phyloP scores from a whole-genome alignment of 1,140 invertebrate species.

The Macrosteles quadrilineatus region DNA sequence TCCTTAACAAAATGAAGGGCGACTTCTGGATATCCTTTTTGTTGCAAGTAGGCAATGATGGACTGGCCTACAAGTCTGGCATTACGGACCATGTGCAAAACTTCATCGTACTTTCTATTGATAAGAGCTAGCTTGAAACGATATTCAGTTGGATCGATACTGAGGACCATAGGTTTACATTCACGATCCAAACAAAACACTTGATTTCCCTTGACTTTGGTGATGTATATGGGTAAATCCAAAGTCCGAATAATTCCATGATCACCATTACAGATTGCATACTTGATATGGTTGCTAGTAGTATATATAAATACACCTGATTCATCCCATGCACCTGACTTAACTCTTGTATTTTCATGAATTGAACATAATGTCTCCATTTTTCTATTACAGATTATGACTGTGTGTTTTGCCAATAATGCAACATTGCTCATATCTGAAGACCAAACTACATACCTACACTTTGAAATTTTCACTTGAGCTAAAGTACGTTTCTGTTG shows the following conservation, averaged over 20 bases:
- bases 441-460: conserved; percentile 97
- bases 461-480: conserved; percentile 85
- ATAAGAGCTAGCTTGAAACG: conserved; percentile 97
- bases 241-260: conserved; percentile 97
- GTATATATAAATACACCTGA: conserved; percentile 98
- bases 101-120: conserved; percentile 97
- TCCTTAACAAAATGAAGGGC: conserved; percentile 99
- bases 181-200: conserved; percentile 97
- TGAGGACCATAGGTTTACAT: conserved; percentile 83
- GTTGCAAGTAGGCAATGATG: conserved; percentile 98
- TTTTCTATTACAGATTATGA: conserved; percentile 89
- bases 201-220: conserved; percentile 87
- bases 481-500: conserved; percentile 82
- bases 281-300: conserved; percentile 99
- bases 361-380: conserved; percentile 89
- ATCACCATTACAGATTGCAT: conserved; percentile 95
- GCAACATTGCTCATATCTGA: conserved; percentile 93
- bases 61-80: conserved; percentile 97
- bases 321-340: conserved; percentile 98
- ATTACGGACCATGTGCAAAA: conserved; percentile 96
- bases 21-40: conserved; percentile 99
- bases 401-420: conserved; percentile 89
- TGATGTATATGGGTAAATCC: conserved; percentile 96
- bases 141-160: conserved; percentile 97
- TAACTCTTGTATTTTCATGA: conserved; percentile 94